These are phyloP conservation scores for Macrophya annulata DNA, from an alignment of 2,888 invertebrate genomes.

Conservation along the genomic window DNA sequence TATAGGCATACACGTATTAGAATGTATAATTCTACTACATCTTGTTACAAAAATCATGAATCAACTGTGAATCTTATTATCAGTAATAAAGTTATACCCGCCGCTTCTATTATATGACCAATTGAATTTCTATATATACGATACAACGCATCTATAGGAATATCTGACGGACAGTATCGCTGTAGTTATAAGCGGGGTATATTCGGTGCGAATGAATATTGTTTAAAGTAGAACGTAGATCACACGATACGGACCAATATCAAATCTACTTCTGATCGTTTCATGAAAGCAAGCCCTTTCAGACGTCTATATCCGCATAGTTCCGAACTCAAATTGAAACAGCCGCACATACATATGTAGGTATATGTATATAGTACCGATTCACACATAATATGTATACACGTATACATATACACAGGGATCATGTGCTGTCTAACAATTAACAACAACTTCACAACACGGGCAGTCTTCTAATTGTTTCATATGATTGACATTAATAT, in stretches of 20 bases:
- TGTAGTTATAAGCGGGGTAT: background rate
- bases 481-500: constrained; percentile 57
- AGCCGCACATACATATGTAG: background rate
- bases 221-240: background rate
- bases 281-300: background rate
- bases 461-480: constrained; percentile 43
- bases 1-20: background rate
- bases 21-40: background rate
- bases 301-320: background rate
- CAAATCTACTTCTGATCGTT: background rate
- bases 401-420: too few relatives aligned
- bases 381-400: too few relatives aligned
- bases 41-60: background rate
- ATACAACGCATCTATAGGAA: background rate
- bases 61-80: background rate
- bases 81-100: background rate
- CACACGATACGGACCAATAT: background rate
- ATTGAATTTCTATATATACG: constrained; percentile 6
- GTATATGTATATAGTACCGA: too few relatives aligned
- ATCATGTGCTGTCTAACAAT: background rate
- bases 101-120: background rate
- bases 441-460: background rate
- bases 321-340: background rate
- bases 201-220: background rate
- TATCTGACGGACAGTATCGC: background rate